Conservation (phyloP, 2,797 vertebrate species). For the Taeniopygia guttata region DNA sequence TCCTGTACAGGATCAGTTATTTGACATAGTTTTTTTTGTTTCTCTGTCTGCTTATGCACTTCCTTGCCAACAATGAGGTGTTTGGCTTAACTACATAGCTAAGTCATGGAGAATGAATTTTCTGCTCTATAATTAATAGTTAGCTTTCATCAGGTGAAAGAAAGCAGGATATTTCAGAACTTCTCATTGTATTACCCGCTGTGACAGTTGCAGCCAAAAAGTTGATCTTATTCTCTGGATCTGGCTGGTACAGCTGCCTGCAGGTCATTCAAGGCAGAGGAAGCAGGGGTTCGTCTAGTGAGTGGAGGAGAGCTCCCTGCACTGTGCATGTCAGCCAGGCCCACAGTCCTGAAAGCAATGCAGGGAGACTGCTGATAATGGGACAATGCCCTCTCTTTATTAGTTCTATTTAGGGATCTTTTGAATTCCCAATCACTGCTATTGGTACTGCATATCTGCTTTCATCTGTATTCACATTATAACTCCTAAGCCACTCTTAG, state of each 20-base stretch:
- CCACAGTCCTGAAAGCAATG: neutral
- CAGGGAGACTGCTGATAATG: neutral
- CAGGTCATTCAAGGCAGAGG: neutral
- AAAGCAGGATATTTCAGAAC: neutral
- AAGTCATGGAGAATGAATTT: neutral
- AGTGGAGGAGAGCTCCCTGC: neutral
- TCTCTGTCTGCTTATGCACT: neutral
- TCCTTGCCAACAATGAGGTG: neutral
- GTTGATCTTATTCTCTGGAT: neutral
- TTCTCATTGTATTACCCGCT: neutral
- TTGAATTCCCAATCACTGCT: neutral
- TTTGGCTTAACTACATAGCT: neutral
- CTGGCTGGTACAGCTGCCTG: accelerated
- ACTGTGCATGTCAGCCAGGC: neutral
- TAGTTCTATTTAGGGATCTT: neutral
- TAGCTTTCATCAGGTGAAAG: neutral
- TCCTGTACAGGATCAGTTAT: neutral
- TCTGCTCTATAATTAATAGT: neutral
- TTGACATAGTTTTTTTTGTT: neutral
- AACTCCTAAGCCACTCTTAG: neutral
- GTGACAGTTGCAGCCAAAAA: neutral
- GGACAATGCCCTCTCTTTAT: neutral
- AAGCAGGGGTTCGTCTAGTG: neutral
- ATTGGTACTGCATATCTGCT: neutral
- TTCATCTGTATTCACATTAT: neutral